phyloP scores from a whole-genome alignment of 2,888 invertebrate species.

The Nudaria mundana region DNA sequence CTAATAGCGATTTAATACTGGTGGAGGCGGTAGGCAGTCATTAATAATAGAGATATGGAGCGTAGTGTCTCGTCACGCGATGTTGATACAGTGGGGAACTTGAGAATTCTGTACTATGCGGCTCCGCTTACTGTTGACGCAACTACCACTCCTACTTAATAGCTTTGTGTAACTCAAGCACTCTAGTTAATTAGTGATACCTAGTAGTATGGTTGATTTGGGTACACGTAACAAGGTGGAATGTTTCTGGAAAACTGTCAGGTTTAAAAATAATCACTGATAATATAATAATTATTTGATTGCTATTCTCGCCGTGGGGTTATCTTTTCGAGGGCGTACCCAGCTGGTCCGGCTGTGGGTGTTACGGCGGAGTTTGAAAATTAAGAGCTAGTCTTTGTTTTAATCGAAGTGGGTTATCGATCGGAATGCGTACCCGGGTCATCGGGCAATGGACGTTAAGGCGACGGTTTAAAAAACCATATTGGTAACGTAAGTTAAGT shows the following conservation, averaged over 20 bases:
- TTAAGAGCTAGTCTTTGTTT: too few relatives aligned
- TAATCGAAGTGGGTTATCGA: too few relatives aligned
- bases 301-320: too few relatives aligned
- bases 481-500: background rate
- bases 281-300: too few relatives aligned
- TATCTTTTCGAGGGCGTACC: too few relatives aligned
- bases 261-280: too few relatives aligned
- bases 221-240: background rate
- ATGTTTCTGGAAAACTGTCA: too few relatives aligned
- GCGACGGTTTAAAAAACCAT: too few relatives aligned
- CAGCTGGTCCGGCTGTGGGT: too few relatives aligned
- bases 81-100: conserved; percentile 9
- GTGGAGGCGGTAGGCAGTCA: conserved; percentile 3
- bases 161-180: conserved; percentile 11
- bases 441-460: too few relatives aligned
- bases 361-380: too few relatives aligned
- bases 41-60: conserved; percentile 13
- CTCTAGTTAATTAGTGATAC: conserved; percentile 7
- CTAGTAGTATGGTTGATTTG: conserved; percentile 1
- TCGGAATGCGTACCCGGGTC: too few relatives aligned
- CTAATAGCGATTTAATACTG: conserved; percentile 4
- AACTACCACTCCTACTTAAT: conserved; percentile 21
- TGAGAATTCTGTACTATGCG: conserved; percentile 5
- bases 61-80: conserved; percentile 12
- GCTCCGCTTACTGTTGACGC: conserved; percentile 20